Base-by-base conservation (phyloP, 1,140 invertebrate species). In the Epicauta chinensis region DNA sequence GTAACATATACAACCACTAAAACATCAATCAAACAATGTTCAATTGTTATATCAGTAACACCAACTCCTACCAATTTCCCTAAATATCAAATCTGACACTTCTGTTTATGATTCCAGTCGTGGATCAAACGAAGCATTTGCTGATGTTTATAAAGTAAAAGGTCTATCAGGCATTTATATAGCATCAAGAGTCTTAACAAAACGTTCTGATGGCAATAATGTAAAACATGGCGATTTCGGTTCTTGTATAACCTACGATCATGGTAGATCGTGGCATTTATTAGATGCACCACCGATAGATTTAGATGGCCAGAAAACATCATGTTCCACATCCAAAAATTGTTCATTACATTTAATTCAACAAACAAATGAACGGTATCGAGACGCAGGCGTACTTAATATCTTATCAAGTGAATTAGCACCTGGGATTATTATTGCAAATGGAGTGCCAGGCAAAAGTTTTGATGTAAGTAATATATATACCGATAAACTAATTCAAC, bases 151-250 rank as follows among this genome's bases (percentile, higher is more conserved):
- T 63, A 89, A 87, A 68, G 86, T 96, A 0, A 81, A 89, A 65
- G 91, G 91, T 6, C 67, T 96, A 10, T 76, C 82, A 16, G 92
- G 91, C 3, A 87, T 94, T 45, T 95, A 93, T 68, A 93, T 95
- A 54, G 91, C 89, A 1, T 93, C 89, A 0, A 84, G 88, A 66
- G 78, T 93, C 0, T 62, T 65, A 32, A 38, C 55, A 4, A 79
- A 78, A 60, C 73, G 71, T 2, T 72, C 73, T 0, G 71, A 73
- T 0, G 71, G 73, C 2, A 62, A 69, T 2, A 75, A 75, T 38
- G 77, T 91, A 10, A 79, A 78, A 9, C 82, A 84, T 0, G 86
- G 91, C 56, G 77, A 90, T 69, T 67, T 92, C 16, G 70, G 80
- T 0, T 89, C 89, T 0, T 64, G 90, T n/a, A 93, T 96, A 32